Conservation (phyloP, 2,888 invertebrate species). For the Electrophaes corylata region DNA sequence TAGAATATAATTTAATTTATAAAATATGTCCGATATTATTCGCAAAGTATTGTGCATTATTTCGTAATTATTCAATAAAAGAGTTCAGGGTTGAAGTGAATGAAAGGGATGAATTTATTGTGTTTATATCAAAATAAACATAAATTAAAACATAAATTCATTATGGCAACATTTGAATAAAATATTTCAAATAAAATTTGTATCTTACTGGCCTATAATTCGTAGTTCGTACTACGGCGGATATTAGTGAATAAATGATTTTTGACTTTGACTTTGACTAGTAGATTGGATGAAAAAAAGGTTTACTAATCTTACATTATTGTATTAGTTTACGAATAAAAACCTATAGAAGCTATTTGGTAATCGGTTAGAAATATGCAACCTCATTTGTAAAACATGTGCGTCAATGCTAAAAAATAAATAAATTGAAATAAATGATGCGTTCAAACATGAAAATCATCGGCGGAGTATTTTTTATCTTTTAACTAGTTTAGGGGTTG, state of each 20-base stretch:
- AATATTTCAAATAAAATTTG: too few species aligned
- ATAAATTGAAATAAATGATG: constrained; percentile 47
- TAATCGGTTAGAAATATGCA: constrained; percentile 22
- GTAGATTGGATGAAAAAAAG: too few species aligned
- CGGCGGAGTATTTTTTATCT: constrained; percentile 31
- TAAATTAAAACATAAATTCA: too few species aligned
- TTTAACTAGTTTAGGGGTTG: constrained; percentile 26
- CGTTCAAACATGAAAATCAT: constrained; percentile 35
- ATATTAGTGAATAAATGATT: too few species aligned
- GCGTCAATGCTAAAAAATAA: constrained; percentile 41
- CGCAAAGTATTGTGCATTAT: constrained; percentile 45
- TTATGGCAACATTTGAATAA: too few species aligned
- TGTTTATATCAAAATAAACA: background rate
- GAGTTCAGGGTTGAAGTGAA: constrained; percentile 30
- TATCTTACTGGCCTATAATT: too few species aligned
- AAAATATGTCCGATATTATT: constrained; percentile 53
- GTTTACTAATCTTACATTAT: too few species aligned
- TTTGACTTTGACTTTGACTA: too few species aligned
- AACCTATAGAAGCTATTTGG: too few species aligned
- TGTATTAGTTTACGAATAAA: too few species aligned
- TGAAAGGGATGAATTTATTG: constrained; percentile 2
- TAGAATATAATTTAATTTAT: constrained; percentile 49
- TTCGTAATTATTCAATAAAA: constrained; percentile 35
- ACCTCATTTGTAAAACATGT: constrained; percentile 31
- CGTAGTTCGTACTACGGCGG: too few species aligned